phyloP scores from a whole-genome alignment of 2,888 invertebrate genomes.

The Caenorhabditis sp. region DNA sequence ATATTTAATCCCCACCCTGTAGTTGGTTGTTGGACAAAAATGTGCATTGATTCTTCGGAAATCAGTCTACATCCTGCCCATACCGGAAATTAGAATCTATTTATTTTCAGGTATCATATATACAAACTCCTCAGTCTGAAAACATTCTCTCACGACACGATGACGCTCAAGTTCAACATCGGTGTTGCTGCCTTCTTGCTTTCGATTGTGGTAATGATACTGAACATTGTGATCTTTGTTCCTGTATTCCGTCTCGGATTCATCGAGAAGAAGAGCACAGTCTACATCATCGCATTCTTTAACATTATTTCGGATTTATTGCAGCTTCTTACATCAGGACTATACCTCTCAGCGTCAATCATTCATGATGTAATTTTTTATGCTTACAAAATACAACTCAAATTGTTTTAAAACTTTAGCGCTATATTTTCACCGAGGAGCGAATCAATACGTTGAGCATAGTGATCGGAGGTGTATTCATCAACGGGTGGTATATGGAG shows the following conservation, averaged over 20 bases:
- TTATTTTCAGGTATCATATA: too few relatives aligned
- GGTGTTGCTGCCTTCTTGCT: not conserved
- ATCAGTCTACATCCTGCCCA: too few relatives aligned
- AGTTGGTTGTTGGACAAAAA: too few relatives aligned
- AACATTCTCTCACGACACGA: not conserved
- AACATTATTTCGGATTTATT: not conserved
- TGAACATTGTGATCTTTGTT: not conserved
- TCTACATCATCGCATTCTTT: constrained; percentile 8
- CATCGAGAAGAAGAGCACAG: not conserved
- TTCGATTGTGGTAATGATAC: not conserved
- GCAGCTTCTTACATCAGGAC: not conserved
- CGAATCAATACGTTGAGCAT: not conserved
- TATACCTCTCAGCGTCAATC: not conserved
- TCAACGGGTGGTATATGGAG: constrained; percentile 4
- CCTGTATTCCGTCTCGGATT: not conserved
- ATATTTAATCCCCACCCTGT: too few relatives aligned
- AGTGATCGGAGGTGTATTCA: not conserved
- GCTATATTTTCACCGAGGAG: not conserved
- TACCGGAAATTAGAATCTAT: too few relatives aligned
- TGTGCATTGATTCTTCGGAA: too few relatives aligned
- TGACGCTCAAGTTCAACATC: not conserved
- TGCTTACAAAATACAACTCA: not conserved
- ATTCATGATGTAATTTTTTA: constrained; percentile 1
- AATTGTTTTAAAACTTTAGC: not conserved
- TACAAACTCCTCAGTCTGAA: too few relatives aligned